Percentiles rank a stretch among this genome's conserved stretches.
These are phyloP conservation scores for Barbus barbus DNA, from an alignment of 2,113 vertebrate species.

Conservation along the genomic window DNA sequence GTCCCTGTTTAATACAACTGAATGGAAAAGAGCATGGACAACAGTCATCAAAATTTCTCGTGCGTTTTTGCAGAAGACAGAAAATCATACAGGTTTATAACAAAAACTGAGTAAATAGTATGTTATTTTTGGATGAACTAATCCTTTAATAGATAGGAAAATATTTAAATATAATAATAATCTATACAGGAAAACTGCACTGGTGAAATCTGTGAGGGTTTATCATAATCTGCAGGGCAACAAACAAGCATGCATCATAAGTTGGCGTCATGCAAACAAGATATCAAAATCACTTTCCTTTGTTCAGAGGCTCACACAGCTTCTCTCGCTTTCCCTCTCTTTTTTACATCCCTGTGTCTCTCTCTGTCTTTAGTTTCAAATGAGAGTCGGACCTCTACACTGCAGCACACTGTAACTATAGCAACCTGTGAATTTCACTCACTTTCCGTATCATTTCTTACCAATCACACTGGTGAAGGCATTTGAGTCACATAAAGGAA, in stretches of 20 bases:
- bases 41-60: background rate
- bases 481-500: slow-evolving; percentile 47
- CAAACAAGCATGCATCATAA: background rate
- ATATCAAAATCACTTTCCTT: background rate
- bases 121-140: background rate
- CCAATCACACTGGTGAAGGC: slow-evolving; percentile 58
- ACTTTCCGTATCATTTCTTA: slow-evolving; percentile 60
- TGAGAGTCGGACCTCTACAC: slow-evolving; percentile 46
- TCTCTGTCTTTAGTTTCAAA: slow-evolving; percentile 30
- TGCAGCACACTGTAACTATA: slow-evolving; percentile 65
- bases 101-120: background rate
- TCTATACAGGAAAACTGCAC: background rate
- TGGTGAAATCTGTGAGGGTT: background rate
- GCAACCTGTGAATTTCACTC: slow-evolving; percentile 64
- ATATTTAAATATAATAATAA: background rate
- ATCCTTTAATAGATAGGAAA: background rate
- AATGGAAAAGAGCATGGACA: background rate
- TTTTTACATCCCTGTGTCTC: background rate
- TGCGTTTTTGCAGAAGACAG: background rate
- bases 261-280: background rate
- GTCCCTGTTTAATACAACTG: background rate
- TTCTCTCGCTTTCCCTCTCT: background rate
- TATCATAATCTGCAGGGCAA: background rate
- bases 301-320: background rate
- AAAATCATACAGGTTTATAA: background rate